A percentile compares a stretch with the other conserved stretches of the same genome.
These are phyloP conservation scores for Altica lythri DNA, from an alignment of 2,888 invertebrate genomes.

Conservation along the genomic window DNA sequence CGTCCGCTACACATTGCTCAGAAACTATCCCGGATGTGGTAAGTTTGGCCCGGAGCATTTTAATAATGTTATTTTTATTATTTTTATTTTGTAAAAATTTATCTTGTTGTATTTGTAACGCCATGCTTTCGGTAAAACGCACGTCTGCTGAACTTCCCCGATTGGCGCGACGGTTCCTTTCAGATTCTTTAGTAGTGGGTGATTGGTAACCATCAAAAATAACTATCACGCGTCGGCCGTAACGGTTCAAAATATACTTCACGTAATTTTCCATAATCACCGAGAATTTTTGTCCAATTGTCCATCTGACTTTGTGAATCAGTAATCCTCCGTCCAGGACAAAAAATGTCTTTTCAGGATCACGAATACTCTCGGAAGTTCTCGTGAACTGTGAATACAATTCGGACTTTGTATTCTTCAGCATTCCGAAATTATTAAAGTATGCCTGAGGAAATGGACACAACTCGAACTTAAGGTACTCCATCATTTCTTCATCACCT, in stretches of 20 bases:
- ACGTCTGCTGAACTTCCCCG: no score
- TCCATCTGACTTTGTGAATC: no score
- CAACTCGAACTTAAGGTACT: constrained; percentile 16
- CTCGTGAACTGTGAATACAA: no score
- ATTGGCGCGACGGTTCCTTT: no score
- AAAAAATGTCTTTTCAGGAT: no score
- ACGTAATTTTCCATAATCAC: no score
- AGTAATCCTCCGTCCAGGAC: no score
- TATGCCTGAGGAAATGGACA: constrained; percentile 12
- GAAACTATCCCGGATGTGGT: constrained; percentile 12
- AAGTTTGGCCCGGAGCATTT: constrained; percentile 17
- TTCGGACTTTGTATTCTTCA: no score
- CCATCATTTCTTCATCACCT: constrained; percentile 13
- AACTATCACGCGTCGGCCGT: constrained; percentile 1
- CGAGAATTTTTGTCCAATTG: no score
- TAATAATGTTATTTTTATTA: constrained; percentile 15
- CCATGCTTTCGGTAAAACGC: constrained; percentile 10
- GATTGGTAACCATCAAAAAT: constrained; percentile 18
- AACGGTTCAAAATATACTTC: constrained; percentile 11
- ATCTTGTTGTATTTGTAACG: constrained; percentile 11
- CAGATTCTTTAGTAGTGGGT: background rate
- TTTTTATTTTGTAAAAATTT: constrained; percentile 15
- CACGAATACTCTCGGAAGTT: no score
- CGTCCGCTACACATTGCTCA: constrained; percentile 12
- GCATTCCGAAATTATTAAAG: no score